Conservation (phyloP, 1,140 invertebrate species). For the Nephila pilipes region DNA sequence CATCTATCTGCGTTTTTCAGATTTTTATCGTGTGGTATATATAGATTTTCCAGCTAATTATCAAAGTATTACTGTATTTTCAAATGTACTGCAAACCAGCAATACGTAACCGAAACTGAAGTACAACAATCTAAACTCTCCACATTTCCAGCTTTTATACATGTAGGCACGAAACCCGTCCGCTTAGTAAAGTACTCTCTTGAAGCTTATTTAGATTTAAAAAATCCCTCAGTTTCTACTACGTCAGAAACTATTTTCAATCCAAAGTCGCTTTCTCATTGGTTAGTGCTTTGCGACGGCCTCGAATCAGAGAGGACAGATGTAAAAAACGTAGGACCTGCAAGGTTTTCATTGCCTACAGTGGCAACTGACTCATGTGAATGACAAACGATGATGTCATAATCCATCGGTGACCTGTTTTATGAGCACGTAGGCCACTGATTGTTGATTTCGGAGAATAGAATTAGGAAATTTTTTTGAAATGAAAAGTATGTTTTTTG, state of each 20-base stretch:
- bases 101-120: no score
- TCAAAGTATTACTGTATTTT: no score
- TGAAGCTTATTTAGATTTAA: background rate
- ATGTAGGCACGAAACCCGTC: background rate
- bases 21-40: no score
- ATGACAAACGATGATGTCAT: constrained; percentile 23
- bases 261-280: background rate
- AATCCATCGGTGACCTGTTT: constrained; percentile 9
- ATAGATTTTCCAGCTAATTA: no score
- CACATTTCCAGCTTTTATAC: constrained; percentile 2
- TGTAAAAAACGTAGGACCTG: constrained; percentile 1
- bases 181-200: background rate
- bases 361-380: background rate
- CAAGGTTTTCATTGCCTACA: background rate
- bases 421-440: constrained; percentile 8
- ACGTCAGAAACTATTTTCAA: constrained; percentile 16
- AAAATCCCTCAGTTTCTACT: background rate
- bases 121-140: background rate
- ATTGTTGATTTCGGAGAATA: background rate
- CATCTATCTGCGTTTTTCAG: no score
- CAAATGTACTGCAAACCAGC: no score
- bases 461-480: background rate
- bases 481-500: background rate
- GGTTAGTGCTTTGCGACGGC: background rate
- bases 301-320: constrained; percentile 6